A percentile compares a stretch with the other conserved stretches of the same genome.
These are phyloP conservation scores for Clarias laeviceps DNA, from an alignment of 2,797 vertebrate species.

Conservation along the genomic window DNA sequence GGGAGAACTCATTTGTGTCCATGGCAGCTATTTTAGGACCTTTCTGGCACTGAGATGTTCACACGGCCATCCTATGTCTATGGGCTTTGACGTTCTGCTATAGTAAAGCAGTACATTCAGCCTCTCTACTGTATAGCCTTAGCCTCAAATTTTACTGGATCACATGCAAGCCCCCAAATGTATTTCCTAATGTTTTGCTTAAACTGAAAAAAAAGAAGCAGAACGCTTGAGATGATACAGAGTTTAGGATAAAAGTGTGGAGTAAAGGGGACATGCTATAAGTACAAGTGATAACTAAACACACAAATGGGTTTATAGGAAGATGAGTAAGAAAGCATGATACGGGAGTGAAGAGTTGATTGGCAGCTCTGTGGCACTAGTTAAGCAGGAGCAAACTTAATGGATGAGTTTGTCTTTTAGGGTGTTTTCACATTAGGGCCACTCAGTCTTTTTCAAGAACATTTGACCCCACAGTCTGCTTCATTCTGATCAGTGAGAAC, in stretches of 20 bases:
- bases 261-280: background rate
- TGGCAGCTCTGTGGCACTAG: background rate
- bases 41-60: conserved; percentile 9
- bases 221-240: background rate
- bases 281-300: conserved; percentile 14
- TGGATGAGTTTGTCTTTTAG: background rate
- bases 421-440: background rate
- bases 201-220: conserved; percentile 19
- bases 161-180: conserved; percentile 7
- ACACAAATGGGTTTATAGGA: background rate
- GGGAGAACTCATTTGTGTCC: background rate
- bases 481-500: no score
- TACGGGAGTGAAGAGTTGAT: background rate
- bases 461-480: no score
- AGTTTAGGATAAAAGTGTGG: conserved; percentile 16
- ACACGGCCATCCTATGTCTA: conserved; percentile 23
- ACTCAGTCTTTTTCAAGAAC: no score
- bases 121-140: conserved; percentile 46
- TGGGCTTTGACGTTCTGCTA: conserved; percentile 8
- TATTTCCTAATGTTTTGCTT: conserved; percentile 21
- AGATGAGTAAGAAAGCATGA: background rate
- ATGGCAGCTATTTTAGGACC: background rate
- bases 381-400: background rate
- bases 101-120: conserved; percentile 33
- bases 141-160: background rate